Percentiles rank a stretch among this genome's conserved stretches.
Evolutionary conservation across 2,797 vertebrate species (phyloP).

Genomic region (Takifugu rubripes): DNA sequence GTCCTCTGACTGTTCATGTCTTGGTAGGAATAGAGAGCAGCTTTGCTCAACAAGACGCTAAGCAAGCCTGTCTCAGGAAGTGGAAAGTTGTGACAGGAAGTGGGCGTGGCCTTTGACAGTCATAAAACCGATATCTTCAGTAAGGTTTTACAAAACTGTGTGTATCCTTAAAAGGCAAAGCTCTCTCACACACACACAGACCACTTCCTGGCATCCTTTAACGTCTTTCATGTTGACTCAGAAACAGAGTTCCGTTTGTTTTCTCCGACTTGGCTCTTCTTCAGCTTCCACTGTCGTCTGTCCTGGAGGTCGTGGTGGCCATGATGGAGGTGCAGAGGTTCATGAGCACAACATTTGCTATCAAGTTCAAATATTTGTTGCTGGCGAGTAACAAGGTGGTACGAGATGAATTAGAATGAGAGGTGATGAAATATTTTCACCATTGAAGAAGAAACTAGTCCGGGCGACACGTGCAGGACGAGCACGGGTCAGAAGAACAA

Average conservation of each 20-base stretch:
- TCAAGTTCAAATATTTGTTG: too few species aligned
- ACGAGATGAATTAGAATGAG: too few species aligned
- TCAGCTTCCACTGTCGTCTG: background rate
- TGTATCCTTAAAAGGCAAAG: slow-evolving; percentile 27
- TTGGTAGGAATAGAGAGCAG: too few species aligned
- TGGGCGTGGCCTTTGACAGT: slow-evolving; percentile 7
- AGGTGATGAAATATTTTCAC: too few species aligned
- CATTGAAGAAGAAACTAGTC: too few species aligned
- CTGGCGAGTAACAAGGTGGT: too few species aligned
- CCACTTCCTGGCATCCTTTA: slow-evolving; percentile 34
- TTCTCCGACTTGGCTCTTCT: background rate
- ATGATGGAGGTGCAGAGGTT: too few species aligned
- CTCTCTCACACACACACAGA: slow-evolving; percentile 4
- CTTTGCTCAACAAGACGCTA: background rate
- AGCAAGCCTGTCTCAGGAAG: slow-evolving; percentile 6
- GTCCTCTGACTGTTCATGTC: too few species aligned
- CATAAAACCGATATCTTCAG: background rate
- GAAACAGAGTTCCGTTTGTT: background rate
- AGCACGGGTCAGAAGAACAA: too few species aligned
- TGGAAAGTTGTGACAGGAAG: slow-evolving; percentile 20
- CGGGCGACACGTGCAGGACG: too few species aligned
- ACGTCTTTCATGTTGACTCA: slow-evolving; percentile 36
- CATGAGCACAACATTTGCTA: too few species aligned
- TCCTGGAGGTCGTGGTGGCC: too few species aligned
- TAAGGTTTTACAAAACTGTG: background rate